These are phyloP conservation scores for Coregonus suidteri DNA, from an alignment of 2,797 vertebrate genomes.

Conservation along the genomic window DNA sequence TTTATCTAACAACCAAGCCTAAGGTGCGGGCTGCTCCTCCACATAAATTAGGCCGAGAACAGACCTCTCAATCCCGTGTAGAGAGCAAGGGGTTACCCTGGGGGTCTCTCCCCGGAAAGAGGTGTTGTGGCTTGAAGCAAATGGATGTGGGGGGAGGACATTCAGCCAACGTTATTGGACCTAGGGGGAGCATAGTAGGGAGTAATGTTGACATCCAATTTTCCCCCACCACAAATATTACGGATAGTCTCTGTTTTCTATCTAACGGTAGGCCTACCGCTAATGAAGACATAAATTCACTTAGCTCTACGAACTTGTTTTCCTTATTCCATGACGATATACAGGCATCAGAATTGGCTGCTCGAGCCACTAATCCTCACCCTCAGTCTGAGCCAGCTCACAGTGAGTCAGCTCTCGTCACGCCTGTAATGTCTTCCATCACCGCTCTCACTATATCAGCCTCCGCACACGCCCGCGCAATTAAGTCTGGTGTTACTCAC, in stretches of 20 bases:
- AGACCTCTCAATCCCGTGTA: conserved; percentile 36
- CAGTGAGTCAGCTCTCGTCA: conserved; percentile 61
- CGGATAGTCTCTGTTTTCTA: conserved; percentile 24
- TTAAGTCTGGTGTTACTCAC: conserved; percentile 14
- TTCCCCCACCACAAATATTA: conserved; percentile 25
- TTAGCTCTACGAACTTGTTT: neutral
- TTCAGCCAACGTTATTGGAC: conserved; percentile 52
- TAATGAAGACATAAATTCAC: conserved; percentile 4
- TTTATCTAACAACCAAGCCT: conserved; percentile 28
- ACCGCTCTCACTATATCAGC: conserved; percentile 32
- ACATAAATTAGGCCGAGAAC: conserved; percentile 43
- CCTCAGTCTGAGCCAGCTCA: neutral
- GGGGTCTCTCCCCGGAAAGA: conserved; percentile 3
- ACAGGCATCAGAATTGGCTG: neutral
- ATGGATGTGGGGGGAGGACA: conserved; percentile 47
- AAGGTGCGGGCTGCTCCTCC: conserved; percentile 38
- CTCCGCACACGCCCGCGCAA: conserved; percentile 10
- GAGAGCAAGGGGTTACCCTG: conserved; percentile 34
- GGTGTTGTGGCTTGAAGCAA: conserved; percentile 43
- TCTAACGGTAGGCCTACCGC: conserved; percentile 28
- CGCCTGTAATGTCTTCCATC: conserved; percentile 38
- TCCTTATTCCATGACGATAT: neutral
- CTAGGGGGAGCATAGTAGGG: conserved; percentile 50
- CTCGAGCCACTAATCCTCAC: neutral
- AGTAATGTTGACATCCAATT: conserved; percentile 55